Conservation (phyloP, 1,140 invertebrate species). For the Babylonia areolata region DNA sequence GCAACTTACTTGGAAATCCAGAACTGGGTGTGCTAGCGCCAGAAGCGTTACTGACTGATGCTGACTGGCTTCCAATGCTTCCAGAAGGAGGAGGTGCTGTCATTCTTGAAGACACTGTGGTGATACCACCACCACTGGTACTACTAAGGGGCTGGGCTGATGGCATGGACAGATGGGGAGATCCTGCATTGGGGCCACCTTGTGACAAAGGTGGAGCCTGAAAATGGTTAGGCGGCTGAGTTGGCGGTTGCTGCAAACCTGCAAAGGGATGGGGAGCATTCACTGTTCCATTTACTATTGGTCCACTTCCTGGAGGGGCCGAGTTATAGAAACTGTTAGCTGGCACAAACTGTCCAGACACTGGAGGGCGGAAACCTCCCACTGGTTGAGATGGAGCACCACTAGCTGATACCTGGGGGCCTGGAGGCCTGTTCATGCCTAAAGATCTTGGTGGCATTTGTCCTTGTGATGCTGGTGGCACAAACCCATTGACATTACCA, state of each 20-base stretch:
- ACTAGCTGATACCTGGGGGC: not conserved
- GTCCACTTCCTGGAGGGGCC: not conserved
- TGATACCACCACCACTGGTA: not conserved
- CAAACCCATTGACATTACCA: slow-evolving; percentile 37
- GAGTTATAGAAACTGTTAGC: slow-evolving; percentile 4
- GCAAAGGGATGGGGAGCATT: not conserved
- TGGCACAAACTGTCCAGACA: slow-evolving; percentile 27
- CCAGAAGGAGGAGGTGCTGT: not conserved
- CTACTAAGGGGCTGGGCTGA: not conserved
- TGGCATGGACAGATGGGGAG: not conserved
- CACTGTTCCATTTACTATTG: slow-evolving; percentile 18
- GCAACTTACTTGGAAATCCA: slow-evolving; percentile 15
- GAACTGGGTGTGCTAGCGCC: slow-evolving; percentile 5
- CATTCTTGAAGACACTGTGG: not conserved
- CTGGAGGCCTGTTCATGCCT: not conserved
- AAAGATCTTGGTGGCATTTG: not conserved
- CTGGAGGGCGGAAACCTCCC: slow-evolving; percentile 22
- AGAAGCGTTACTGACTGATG: not conserved
- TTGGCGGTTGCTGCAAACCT: not conserved
- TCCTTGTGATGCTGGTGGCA: slow-evolving; percentile 18
- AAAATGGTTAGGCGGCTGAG: not conserved
- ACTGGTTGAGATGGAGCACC: not conserved
- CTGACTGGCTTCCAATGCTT: not conserved
- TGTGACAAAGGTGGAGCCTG: slow-evolving; percentile 21
- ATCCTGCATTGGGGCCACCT: not conserved